Conservation (phyloP, 2,888 invertebrate genomes). For the Parnassius orleans region DNA sequence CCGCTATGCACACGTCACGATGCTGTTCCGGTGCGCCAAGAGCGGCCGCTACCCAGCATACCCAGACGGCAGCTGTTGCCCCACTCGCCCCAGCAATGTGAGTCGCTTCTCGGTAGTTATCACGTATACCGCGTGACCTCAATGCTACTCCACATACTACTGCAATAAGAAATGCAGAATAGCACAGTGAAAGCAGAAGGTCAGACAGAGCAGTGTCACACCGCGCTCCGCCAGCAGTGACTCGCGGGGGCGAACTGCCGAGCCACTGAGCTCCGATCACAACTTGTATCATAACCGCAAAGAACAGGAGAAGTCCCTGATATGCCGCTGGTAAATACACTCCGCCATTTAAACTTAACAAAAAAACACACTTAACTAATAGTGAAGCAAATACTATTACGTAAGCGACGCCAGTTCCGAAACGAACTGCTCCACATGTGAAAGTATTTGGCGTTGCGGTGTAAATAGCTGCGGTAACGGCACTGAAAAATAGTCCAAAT, state of each 20-base stretch:
- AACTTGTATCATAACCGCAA: slow-evolving; percentile 94
- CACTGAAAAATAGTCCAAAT: slow-evolving; percentile 90
- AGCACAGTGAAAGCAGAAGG: slow-evolving; percentile 88
- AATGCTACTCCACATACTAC: slow-evolving; percentile 92
- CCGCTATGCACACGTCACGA: slow-evolving; percentile 93
- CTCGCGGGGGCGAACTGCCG: slow-evolving; percentile 87
- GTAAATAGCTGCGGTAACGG: slow-evolving; percentile 88
- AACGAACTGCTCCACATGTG: slow-evolving; percentile 90
- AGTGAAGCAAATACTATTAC: slow-evolving; percentile 94
- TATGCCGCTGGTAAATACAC: slow-evolving; percentile 96
- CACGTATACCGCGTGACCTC: slow-evolving; percentile 92
- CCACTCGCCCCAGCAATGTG: slow-evolving; percentile 95
- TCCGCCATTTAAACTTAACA: slow-evolving; percentile 94
- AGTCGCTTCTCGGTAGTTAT: slow-evolving; percentile 95
- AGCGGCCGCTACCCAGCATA: slow-evolving; percentile 92
- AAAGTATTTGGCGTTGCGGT: slow-evolving; percentile 89
- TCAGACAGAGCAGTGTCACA: slow-evolving; percentile 87
- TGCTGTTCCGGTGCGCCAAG: slow-evolving; percentile 88
- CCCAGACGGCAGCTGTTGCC: slow-evolving; percentile 92
- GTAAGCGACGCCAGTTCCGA: slow-evolving; percentile 90
- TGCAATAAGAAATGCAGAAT: slow-evolving; percentile 91
- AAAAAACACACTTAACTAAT: slow-evolving; percentile 95
- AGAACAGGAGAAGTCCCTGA: slow-evolving; percentile 92
- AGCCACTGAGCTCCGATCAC: slow-evolving; percentile 93
- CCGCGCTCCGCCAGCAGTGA: slow-evolving; percentile 53